Conservation (phyloP, 2,113 vertebrate species). For the Petrocephalus zakoni region DNA sequence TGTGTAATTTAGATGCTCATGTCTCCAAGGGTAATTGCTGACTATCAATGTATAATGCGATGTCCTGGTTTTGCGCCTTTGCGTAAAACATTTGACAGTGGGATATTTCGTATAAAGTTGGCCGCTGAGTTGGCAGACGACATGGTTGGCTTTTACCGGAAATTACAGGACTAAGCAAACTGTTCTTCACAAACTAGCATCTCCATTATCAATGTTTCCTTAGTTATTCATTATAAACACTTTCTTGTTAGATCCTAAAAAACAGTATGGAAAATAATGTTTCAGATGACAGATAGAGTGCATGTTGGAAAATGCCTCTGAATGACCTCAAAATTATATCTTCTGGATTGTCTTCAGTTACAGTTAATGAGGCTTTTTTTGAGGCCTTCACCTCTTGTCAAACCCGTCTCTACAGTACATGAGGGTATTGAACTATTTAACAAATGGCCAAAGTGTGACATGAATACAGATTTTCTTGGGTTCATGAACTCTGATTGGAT, state of each 20-base stretch:
- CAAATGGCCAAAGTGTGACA: not conserved
- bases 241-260: not conserved
- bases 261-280: not conserved
- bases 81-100: not conserved
- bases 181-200: not conserved
- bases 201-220: not conserved
- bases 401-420: not conserved
- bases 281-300: not conserved
- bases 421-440: not conserved
- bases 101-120: not conserved
- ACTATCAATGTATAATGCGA: not conserved
- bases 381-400: not conserved
- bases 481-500: not conserved
- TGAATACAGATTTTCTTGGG: not conserved
- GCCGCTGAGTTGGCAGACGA: not conserved
- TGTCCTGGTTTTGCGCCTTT: not conserved
- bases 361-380: not conserved
- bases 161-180: not conserved
- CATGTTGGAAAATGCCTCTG: not conserved
- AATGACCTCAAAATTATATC: not conserved
- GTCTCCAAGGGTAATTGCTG: not conserved
- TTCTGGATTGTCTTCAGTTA: not conserved
- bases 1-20: not conserved
- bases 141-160: not conserved
- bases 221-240: not conserved